Evolutionary conservation across 2,888 invertebrate species (phyloP), one percentile per base, ranked within the genome.

Genomic region (Clanis bilineata): DNA sequence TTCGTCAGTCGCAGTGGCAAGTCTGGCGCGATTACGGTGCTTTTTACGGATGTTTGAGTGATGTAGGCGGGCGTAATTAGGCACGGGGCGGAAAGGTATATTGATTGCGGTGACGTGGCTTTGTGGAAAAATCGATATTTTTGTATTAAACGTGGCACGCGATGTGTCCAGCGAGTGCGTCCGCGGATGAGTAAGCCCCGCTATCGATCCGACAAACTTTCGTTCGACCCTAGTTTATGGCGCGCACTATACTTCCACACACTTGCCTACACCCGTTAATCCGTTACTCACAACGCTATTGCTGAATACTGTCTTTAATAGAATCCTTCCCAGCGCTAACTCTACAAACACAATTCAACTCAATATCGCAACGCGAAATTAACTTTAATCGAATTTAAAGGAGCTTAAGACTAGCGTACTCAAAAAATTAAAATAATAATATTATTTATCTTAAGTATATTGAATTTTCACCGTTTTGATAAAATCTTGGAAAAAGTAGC

Each of bases 91-190:
- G 89, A 89, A 90, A 90, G 90, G 88, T 88, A 90, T 90, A 91
- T 91, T 90, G 91, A 92, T 91, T 92, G 90, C 87, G 91, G 90
- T 90, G 90, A 90, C 90, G 91, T 80, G 86, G 89, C 86, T 88
- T 87, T 87, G 88, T 86, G 83, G 85, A 86, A 87, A 87, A 87
- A 90, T 92, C 91, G 89, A 92, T 92, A 89, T 89, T 90, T 90
- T 90, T 89, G 86, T 90, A 89, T 88, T 86, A 86, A 85, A 87
- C 85, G 88, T 86, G 83, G 88, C 90, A 91, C 89, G 91, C 91
- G 89, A 91, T 74, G 80, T 87, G 89, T 89, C 90, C 89, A 85
- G 85, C 73, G 74, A 76, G 82, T 84, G 83, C 85, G 88, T 83
- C 83, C 81, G 78, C 79, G 80, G 86, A 83, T 88, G 85, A 86